Percentiles rank a stretch among this genome's conserved stretches.
Conservation (phyloP, 2,888 invertebrate species). For the Phyllotreta striolata region DNA sequence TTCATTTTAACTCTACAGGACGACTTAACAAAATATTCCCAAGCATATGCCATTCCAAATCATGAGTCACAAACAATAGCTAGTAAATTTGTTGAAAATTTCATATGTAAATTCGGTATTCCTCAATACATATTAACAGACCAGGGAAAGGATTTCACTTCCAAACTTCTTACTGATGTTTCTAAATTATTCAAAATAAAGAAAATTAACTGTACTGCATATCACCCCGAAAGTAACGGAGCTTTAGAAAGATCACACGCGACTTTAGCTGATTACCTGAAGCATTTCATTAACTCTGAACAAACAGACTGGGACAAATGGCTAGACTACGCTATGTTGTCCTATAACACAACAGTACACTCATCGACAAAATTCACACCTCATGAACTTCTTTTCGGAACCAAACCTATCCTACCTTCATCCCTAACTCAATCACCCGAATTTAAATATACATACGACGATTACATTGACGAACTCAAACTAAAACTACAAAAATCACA, state of each 20-base stretch:
- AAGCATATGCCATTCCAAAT: conserved; percentile 47
- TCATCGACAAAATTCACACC: conserved; percentile 42
- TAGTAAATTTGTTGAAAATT: conserved; percentile 41
- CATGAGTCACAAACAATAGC: conserved; percentile 46
- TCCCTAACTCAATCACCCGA: conserved; percentile 42
- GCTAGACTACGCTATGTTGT: conserved; percentile 45
- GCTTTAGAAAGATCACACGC: conserved; percentile 42
- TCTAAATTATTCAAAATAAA: conserved; percentile 26
- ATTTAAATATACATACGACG: conserved; percentile 49
- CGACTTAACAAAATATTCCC: conserved; percentile 45
- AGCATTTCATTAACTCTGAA: conserved; percentile 44
- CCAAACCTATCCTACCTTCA: conserved; percentile 39
- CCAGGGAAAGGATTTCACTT: conserved; percentile 46
- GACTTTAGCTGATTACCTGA: conserved; percentile 34
- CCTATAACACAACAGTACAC: conserved; percentile 40
- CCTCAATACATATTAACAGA: conserved; percentile 48
- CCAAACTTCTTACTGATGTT: conserved; percentile 23
- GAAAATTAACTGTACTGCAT: conserved; percentile 39
- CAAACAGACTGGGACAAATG: conserved; percentile 48
- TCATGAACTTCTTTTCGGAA: conserved; percentile 42
- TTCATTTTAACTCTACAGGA: conserved; percentile 48
- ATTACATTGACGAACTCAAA: conserved; percentile 42
- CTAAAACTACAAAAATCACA: conserved; percentile 43
- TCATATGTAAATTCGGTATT: conserved; percentile 48
- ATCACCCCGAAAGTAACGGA: conserved; percentile 42